Base-by-base conservation (phyloP, 2,888 invertebrate species). In the Amiota communis region DNA sequence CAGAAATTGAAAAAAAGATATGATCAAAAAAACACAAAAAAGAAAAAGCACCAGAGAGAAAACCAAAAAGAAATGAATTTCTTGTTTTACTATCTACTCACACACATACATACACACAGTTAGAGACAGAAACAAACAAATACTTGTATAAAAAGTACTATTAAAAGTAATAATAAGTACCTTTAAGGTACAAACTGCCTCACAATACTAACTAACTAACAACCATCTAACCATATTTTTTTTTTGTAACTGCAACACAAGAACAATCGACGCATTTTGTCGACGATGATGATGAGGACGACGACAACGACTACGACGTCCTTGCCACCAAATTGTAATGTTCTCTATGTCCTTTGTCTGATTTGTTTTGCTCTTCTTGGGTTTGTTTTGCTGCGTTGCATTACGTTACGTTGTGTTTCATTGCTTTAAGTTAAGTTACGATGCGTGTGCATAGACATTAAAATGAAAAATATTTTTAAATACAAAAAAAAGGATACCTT, bases 141-240 rank as follows among this genome's bases (percentile, higher is more conserved):
- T 70, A 9, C 17, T 15, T 64, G 70, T 13, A 23, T 77, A 76
- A 71, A 73, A 75, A 78, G 77, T 72, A 75, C 84, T 86, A 87
- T 87, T 87, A 87, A 87, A 87, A 86, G 84, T 87, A 88, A 87
- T 88, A 87, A 86, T 85, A 86, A 87, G 86, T 87, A 82, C 85
- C 87, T 86, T 82, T 79, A 79, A 77, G 79, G 77, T 6, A 6
- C 78, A 79, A 75, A 76, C 59, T 70, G 15, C 36, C 36, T 36
- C 36, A 36, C 36, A 36, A 6, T 36, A 6, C 36, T 6, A 4
- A 36, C 36, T 36, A 23, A 23, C 23, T 23, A 23, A 36, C 36
- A 36, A 36, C 36, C 36, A 36, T 36, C 36, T 36, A 36, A 36
- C 36, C 36, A 36, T 23, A 2, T 23, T 23, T 23, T 23, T 36